Conservation (phyloP, 2,113 vertebrate genomes). For the Nannospalax galili region DNA sequence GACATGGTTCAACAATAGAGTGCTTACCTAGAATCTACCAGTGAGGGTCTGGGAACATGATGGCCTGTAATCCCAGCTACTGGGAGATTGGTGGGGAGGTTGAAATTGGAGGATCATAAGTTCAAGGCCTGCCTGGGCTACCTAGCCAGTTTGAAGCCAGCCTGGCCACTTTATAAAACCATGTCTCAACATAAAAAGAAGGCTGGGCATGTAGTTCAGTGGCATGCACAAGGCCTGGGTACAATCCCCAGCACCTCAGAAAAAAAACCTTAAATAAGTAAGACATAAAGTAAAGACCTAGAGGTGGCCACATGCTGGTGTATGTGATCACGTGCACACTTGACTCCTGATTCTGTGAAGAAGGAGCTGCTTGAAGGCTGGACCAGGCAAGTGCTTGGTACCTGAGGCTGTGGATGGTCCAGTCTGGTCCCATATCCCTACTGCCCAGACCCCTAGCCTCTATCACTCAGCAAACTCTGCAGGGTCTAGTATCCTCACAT, state of each 20-base stretch:
- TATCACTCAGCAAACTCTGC: neutral
- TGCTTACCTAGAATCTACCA: neutral
- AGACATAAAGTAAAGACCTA: neutral
- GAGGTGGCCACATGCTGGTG: neutral
- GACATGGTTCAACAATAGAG: too few relatives aligned
- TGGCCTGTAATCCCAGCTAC: neutral
- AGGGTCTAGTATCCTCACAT: too few relatives aligned
- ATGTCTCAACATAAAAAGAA: neutral
- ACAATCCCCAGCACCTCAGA: neutral
- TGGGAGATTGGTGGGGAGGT: neutral
- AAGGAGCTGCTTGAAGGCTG: neutral
- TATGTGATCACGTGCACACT: neutral
- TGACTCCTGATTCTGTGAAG: neutral
- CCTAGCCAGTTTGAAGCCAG: neutral
- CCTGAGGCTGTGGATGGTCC: neutral
- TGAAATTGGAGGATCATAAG: neutral
- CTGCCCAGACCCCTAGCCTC: neutral
- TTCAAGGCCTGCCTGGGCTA: neutral
- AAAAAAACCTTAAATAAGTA: neutral
- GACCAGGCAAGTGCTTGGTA: rapidly evolving
- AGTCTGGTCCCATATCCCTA: neutral
- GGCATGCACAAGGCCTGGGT: neutral
- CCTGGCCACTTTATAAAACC: neutral
- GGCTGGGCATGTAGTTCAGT: neutral
- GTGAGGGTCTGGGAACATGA: neutral